phyloP scores from a whole-genome alignment of 2,888 invertebrate genomes.

The Microctonus brassicae region DNA sequence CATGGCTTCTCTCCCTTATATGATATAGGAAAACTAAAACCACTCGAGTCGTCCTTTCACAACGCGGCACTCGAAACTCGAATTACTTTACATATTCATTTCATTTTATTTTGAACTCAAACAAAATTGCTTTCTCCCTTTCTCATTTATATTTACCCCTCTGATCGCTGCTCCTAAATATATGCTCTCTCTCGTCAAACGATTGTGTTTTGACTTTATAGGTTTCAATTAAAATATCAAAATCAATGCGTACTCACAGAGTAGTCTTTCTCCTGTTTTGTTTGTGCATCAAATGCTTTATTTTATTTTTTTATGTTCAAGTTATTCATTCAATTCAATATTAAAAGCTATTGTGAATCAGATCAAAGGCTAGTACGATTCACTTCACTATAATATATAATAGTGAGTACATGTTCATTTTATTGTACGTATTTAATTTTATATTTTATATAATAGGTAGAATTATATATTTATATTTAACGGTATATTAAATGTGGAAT shows the following conservation, averaged over 20 bases:
- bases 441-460: too few relatives aligned
- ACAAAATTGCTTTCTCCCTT: conserved; percentile 17
- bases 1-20: neutral
- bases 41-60: conserved; percentile 26
- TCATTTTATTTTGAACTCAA: neutral
- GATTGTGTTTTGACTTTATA: neutral
- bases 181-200: neutral
- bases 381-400: neutral
- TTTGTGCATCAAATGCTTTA: neutral
- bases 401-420: neutral
- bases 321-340: conserved; percentile 6
- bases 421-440: too few relatives aligned
- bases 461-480: too few relatives aligned
- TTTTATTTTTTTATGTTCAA: neutral
- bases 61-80: conserved; percentile 20
- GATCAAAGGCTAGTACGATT: neutral
- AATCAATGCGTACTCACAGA: neutral
- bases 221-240: conserved; percentile 3
- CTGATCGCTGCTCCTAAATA: neutral
- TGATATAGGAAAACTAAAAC: conserved; percentile 20
- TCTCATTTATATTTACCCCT: neutral
- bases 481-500: neutral
- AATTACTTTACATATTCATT: conserved; percentile 28
- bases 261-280: neutral
- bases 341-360: neutral